Base-by-base conservation (phyloP, 2,888 invertebrate species). In the Eupithecia insigniata region DNA sequence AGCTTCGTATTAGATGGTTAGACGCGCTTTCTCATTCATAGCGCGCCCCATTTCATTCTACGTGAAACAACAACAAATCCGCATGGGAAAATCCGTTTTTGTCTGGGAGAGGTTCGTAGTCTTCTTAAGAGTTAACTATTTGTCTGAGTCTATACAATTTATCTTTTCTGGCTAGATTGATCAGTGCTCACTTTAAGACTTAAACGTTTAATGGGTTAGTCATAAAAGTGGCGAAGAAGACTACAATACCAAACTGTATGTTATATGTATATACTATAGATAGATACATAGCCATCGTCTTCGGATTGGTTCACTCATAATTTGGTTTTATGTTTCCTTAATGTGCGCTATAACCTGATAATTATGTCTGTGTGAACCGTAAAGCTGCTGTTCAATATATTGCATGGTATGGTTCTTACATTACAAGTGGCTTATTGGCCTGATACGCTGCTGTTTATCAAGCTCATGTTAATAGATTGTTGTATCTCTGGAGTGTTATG, bases 361-460 rank as follows among this genome's bases (percentile, higher is more conserved):
- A 55, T 36, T 39, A 39, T 70, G 60, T 67, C 58, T 70, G 60
- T 30, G 61, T 60, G 32, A 36, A 66, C 60, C 61, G 22, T 64
- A 36, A 64, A 55, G 39, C 55, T 62, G 28, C 30, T 69, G 66
- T 66, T 66, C 55, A 61, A 66, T 66, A 69, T 62, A 69, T 69
- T 61, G 51, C 69, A 55, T 66, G 51, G 43, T 71, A 73, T 28
- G 60, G 46, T 64, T 58, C 62, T 74, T 72, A 72, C 74, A 69
- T 69, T 43, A 70, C 43, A 71, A 72, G 69, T 72, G 46, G 67
- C 69, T 74, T 76, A 75, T 77, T 75, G 71, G 58, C 69, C 70
- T 67, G 72, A 76, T 70, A 75, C 55, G 61, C 67, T 72, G 72
- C 61, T 66, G 72, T 66, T 73, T 75, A 34, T 34, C 64, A 36